A percentile compares a stretch with the other conserved stretches of the same genome.
phyloP scores from a whole-genome alignment of 2,888 invertebrate species.

The Noctua janthe region DNA sequence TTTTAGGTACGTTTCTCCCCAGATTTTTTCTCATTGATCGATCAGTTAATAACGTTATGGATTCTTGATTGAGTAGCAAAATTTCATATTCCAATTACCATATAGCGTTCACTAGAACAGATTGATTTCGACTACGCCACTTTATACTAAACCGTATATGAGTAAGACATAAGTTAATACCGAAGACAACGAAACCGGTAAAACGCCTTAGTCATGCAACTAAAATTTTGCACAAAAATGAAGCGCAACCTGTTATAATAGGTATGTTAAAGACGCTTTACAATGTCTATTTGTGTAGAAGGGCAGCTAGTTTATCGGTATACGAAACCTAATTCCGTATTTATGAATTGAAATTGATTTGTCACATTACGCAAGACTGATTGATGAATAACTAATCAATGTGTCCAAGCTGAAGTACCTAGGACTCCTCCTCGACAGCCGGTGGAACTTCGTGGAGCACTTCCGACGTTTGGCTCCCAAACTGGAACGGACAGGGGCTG shows the following conservation, averaged over 20 bases:
- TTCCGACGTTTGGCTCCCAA: too few relatives aligned
- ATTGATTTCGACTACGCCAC: conserved; percentile 53
- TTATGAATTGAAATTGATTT: conserved; percentile 9
- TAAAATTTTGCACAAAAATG: conserved; percentile 69
- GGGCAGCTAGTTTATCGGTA: conserved; percentile 1
- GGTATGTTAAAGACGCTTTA: not conserved
- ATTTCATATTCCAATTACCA: conserved; percentile 30
- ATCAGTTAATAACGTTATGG: not conserved
- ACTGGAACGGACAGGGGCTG: too few relatives aligned
- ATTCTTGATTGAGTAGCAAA: conserved; percentile 11
- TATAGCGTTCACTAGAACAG: conserved; percentile 43
- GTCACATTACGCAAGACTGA: not conserved
- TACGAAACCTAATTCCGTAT: conserved; percentile 25
- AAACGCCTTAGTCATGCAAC: conserved; percentile 73
- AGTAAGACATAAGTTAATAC: conserved; percentile 62
- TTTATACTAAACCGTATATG: conserved; percentile 50
- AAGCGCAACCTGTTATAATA: conserved; percentile 38
- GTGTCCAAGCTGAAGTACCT: not conserved
- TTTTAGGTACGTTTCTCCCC: not conserved
- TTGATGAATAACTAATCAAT: conserved; percentile 5
- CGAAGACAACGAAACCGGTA: conserved; percentile 69
- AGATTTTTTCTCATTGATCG: not conserved
- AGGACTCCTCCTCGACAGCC: too few relatives aligned
- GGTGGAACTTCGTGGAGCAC: too few relatives aligned
- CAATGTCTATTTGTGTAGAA: conserved; percentile 14